Conservation (phyloP, 2,113 vertebrate genomes). For the Morone saxatilis region DNA sequence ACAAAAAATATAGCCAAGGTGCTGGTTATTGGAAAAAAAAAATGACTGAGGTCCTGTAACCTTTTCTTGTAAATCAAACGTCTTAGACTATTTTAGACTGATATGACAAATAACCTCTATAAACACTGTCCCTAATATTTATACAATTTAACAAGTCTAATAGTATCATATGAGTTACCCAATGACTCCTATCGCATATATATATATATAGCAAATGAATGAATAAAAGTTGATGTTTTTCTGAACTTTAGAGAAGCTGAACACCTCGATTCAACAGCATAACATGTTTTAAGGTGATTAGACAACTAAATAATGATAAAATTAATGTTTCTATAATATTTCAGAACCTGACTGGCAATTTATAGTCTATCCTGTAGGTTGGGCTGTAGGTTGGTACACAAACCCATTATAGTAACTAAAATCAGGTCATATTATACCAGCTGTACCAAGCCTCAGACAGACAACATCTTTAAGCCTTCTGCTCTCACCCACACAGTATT, state of each 20-base stretch:
- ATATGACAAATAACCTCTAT: too few species aligned
- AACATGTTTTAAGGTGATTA: not conserved
- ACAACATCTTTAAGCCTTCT: constrained; percentile 70
- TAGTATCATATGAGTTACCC: too few species aligned
- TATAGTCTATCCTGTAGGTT: constrained; percentile 20
- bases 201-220: too few species aligned
- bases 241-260: too few species aligned
- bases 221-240: too few species aligned
- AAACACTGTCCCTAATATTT: too few species aligned
- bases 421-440: constrained; percentile 66
- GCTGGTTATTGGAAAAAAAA: too few species aligned
- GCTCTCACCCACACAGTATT: constrained; percentile 77
- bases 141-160: too few species aligned
- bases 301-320: not conserved
- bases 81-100: too few species aligned
- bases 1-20: too few species aligned
- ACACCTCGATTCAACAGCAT: not conserved
- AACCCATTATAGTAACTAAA: constrained; percentile 59
- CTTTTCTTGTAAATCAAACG: not conserved
- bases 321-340: not conserved
- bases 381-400: constrained; percentile 39
- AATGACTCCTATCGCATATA: too few species aligned
- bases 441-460: constrained; percentile 58
- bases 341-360: not conserved
- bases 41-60: not conserved